Evolutionary conservation across 2,797 vertebrate species (phyloP), one percentile per base, ranked within the genome.

Genomic region (Pygocentrus nattereri): DNA sequence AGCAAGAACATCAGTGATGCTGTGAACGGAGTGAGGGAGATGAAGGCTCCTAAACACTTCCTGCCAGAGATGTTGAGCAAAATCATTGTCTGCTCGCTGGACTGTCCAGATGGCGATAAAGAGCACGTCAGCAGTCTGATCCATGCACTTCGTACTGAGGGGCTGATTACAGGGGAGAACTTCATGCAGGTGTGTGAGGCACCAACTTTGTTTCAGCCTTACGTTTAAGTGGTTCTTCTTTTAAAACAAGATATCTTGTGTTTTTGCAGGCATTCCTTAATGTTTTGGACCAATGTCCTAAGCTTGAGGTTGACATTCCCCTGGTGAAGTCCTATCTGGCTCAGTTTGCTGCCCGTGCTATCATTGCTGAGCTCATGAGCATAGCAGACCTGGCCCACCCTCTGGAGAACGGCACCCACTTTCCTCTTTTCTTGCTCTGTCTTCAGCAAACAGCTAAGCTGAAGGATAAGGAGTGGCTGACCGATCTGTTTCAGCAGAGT

Each of bases 391-490:
- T 99, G 91, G 98, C 97, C 88, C 96, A 97, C 91, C 98, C 98
- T 13, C 90, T 99, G 91, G 97, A 99, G 93, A 99, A 98, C 80
- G 98, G 98, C 91, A 96, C 96, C 87, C 97, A 99, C 89, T 99
- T 99, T 91, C 98, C 98, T 84, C 97, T 99, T 84, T 99, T 99
- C 95, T 93, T 99, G 94, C 97, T 99, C 88, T 99, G 98, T 91
- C 96, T 99, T 93, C 98, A 99, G 89, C 98, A 99, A 85, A 93
- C 96, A 65, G 96, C 98, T 90, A 98, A 98, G 92, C 91, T 99
- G 85, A 96, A 96, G 92, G 97, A 98, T 91, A 95, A 95, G 13
- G 97, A 99, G 88, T 99, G 97, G 98, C 94, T 99, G 84, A 96
- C 97, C 0, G 97, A 99, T 85, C 89, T 99, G 86, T 99, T 99